Conservation (phyloP, 2,113 vertebrate species). For the Ameiurus melas region DNA sequence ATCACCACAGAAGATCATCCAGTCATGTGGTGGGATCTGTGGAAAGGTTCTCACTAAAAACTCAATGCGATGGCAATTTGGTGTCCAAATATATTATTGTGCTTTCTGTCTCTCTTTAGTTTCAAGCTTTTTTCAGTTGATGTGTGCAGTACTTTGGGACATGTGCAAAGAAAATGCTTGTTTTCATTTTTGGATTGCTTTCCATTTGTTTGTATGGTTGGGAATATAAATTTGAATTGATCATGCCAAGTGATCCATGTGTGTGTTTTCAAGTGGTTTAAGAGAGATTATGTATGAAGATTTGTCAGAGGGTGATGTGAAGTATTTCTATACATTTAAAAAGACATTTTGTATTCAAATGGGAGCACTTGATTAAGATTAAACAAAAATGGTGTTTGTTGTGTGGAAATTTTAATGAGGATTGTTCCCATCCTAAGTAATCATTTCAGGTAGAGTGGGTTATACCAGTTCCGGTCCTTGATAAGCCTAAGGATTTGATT, state of each 20-base stretch:
- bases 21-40: slow-evolving; percentile 14
- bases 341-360: slow-evolving; percentile 9
- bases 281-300: not conserved
- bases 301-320: slow-evolving; percentile 16
- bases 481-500: not conserved
- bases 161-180: slow-evolving; percentile 9
- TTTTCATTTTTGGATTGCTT: slow-evolving; percentile 18
- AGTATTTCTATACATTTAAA: slow-evolving; percentile 1
- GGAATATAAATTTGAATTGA: slow-evolving; percentile 14
- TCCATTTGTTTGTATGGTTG: slow-evolving; percentile 11
- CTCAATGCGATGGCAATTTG: slow-evolving; percentile 10
- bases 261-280: not conserved
- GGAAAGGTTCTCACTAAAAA: slow-evolving; percentile 17
- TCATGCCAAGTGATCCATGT: not conserved
- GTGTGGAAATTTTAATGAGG: not conserved
- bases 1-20: not conserved
- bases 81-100: slow-evolving; percentile 17
- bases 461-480: not conserved
- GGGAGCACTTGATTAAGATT: not conserved
- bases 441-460: not conserved
- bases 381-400: slow-evolving; percentile 31
- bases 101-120: slow-evolving; percentile 17
- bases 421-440: not conserved
- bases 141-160: slow-evolving; percentile 11
- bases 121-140: slow-evolving; percentile 4